Evolutionary conservation across 2,888 invertebrate species (phyloP), one percentile per base, ranked within the genome.

Genomic region (Parnassius glacialis): DNA sequence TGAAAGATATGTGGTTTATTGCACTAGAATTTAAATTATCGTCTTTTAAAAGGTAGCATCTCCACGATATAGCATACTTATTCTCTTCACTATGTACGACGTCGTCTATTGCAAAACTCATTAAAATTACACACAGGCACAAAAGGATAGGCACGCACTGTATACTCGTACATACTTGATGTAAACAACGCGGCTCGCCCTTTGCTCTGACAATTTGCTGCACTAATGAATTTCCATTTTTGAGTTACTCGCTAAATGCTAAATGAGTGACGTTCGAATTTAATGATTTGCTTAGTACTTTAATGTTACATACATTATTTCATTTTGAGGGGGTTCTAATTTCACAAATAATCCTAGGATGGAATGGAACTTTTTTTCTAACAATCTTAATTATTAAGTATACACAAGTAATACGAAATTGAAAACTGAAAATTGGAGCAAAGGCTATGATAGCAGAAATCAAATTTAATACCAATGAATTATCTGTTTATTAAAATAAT

Each of bases 81-180:
- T 78, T 73, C 77, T 83, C 80, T 85, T 83, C 78, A 81, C 82
- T 82, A 73, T 76, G 70, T 79, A 81, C 83, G 75, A 72, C 75
- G 82, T 79, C 80, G 78, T 78, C 84, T 81, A 80, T 82, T 81
- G 84, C 78, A 80, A 88, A 89, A 87, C 87, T 90, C 90, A 88
- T 90, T 90, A 88, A 90, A 89, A 87, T 88, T 88, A 89, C 84
- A 84, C 82, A 81, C 79, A 76, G 76, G 74, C 73, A 79, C 79
- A 80, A 82, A 83, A 76, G 77, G 74, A 75, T 68, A 65, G 61
- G 61, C 56, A 52, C 51, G n/a, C 47, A 53, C 34, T 34, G 57
- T 67, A 61, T 67, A 60, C 64, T 58, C 61, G 62, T 65, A 67
- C 67, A 64, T 64, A 67, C 67, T 64, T 64, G 64, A 65, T 68